Percentiles rank a stretch among this genome's conserved stretches.
Evolutionary conservation across 2,797 vertebrate genomes (phyloP).

Genomic region (Erpetoichthys calabaricus): DNA sequence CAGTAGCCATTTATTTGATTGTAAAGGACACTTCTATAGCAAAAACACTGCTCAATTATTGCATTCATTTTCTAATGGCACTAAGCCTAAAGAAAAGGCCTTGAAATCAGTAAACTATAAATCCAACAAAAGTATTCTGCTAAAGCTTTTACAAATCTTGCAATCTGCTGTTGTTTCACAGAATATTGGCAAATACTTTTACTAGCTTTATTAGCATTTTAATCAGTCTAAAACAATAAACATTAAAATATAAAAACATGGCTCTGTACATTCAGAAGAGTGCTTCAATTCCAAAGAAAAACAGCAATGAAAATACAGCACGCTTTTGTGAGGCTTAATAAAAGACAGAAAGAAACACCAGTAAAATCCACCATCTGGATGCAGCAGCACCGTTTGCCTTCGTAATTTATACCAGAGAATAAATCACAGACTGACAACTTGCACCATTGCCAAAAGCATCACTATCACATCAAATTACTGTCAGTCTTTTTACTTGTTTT

Average conservation of each 20-base stretch:
- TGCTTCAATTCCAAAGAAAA: constrained; percentile 8
- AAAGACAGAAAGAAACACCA: constrained; percentile 22
- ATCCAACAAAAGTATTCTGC: too few species aligned
- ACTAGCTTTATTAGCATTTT: neutral
- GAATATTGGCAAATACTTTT: neutral
- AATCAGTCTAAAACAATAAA: neutral
- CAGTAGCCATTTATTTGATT: too few species aligned
- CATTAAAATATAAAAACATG: neutral
- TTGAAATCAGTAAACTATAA: too few species aligned
- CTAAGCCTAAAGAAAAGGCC: too few species aligned
- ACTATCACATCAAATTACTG: constrained; percentile 21
- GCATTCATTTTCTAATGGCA: too few species aligned
- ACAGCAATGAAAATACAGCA: constrained; percentile 11
- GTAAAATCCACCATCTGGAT: constrained; percentile 14
- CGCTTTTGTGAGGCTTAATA: constrained; percentile 23
- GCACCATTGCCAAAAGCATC: constrained; percentile 17
- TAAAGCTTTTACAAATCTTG: too few species aligned
- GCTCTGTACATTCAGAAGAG: constrained; percentile 7
- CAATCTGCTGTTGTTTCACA: neutral
- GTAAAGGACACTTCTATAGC: too few species aligned
- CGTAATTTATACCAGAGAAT: constrained; percentile 31
- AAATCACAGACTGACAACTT: constrained; percentile 32
- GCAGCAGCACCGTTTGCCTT: constrained; percentile 17
- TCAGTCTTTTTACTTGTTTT: constrained; percentile 15
- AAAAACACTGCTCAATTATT: too few species aligned